These are phyloP conservation scores for Sepiola atlantica DNA, from an alignment of 2,888 invertebrate species.

Conservation along the genomic window DNA sequence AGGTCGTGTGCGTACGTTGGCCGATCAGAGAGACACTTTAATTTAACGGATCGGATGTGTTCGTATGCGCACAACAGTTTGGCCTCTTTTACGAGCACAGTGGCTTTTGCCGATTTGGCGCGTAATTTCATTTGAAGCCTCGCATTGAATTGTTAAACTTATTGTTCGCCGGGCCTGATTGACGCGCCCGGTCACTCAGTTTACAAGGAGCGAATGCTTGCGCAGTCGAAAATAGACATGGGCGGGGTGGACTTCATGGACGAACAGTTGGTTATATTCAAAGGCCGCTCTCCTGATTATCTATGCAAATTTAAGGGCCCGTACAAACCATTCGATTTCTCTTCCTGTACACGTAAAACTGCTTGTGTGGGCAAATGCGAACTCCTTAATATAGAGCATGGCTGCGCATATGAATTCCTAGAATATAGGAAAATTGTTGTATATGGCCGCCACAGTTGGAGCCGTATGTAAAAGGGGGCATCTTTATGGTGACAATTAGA, in stretches of 20 bases:
- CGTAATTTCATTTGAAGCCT: neutral
- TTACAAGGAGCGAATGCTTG: neutral
- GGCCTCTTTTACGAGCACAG: neutral
- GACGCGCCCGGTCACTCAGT: neutral
- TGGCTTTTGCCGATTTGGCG: neutral
- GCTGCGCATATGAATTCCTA: neutral
- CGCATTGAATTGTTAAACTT: neutral
- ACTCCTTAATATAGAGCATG: neutral
- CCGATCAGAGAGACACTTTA: neutral
- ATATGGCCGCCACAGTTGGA: neutral
- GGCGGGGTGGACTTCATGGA: neutral
- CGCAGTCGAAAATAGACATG: neutral
- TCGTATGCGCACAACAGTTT: neutral
- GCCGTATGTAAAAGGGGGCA: neutral
- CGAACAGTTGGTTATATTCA: too few species aligned
- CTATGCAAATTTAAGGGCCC: neutral
- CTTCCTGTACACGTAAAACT: neutral
- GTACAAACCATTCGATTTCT: neutral
- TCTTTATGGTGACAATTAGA: too few species aligned
- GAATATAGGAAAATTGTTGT: neutral
- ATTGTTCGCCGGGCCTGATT: neutral
- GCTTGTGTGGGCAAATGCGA: neutral
- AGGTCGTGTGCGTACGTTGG: neutral
- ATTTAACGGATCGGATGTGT: neutral
- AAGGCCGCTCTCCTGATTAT: too few species aligned